Percentiles rank a stretch among this genome's conserved stretches.
Evolutionary conservation across 2,113 vertebrate species (phyloP).

Genomic region (Mormyrus iriodes): DNA sequence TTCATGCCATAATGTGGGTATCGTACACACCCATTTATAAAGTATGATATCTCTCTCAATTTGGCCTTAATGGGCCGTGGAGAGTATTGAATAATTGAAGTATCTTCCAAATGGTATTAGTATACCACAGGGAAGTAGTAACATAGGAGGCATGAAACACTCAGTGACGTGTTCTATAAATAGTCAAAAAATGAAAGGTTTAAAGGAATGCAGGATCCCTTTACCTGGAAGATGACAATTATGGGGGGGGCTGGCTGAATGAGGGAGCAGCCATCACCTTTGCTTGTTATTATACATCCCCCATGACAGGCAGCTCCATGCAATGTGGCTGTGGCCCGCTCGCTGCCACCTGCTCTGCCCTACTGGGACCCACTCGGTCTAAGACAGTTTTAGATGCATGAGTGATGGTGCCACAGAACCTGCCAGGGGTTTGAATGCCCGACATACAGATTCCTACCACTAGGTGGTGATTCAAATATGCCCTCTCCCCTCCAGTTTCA

Average conservation of each 20-base stretch:
- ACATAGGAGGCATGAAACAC: neutral
- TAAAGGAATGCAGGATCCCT: neutral
- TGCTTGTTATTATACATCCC: neutral
- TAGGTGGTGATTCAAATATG: neutral
- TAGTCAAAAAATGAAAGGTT: neutral
- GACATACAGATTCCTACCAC: neutral
- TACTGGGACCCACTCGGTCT: neutral
- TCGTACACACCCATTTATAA: neutral
- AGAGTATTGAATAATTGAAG: conserved; percentile 3
- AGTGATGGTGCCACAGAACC: neutral
- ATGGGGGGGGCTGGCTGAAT: neutral
- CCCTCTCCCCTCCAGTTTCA: neutral
- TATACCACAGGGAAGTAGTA: neutral
- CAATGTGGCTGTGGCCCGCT: neutral
- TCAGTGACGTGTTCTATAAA: neutral
- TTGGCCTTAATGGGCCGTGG: neutral
- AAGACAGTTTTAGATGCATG: neutral
- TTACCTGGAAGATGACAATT: neutral
- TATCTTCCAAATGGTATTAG: neutral
- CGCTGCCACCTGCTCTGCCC: neutral
- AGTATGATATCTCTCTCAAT: neutral
- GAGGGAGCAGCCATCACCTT: neutral
- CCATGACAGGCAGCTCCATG: neutral
- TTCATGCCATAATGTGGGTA: neutral
- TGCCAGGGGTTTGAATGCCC: neutral